Base-by-base conservation (phyloP, 2,797 vertebrate species). In the Bradypodion ventrale region DNA sequence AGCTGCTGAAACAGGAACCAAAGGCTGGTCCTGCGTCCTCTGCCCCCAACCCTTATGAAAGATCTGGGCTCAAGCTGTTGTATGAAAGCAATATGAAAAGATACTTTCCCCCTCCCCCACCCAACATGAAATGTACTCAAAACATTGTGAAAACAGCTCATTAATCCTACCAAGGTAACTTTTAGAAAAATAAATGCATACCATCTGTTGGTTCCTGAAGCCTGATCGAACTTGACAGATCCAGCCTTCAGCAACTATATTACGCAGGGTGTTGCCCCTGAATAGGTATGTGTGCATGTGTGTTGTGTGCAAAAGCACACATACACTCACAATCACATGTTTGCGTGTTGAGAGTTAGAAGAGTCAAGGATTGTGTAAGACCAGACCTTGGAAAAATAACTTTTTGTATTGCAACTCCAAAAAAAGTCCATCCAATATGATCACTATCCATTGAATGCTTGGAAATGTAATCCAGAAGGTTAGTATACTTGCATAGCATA, bases 151-250 rank as follows among this genome's bases (percentile, higher is more conserved):
- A 84, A 91, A 82, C 91, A 92, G 89, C 86, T 93, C 91, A 92
- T 94, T 96, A 94, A 91, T 95, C 87, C 91, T 92, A 92, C 94
- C 94, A 95, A 93, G 91, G 94, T 93, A 94, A 87, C 88, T 91
- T 96, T 85, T 46, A 75, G 35, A 66, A 32, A 78, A 78, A 70
- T 23, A 78, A 83, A 85, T 96, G 93, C 90, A 95, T 96, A 96
- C 93, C 96, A 95, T 94, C 93, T 96, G 95, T 52, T 25, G 79
- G 87, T 92, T 93, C 94, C 93, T 92, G 93, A 94, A 90, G 82
- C 88, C 89, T 91, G 93, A 95, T 89, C 89, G 92, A 93, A 93
- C 85, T 88, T 94, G 93, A 94, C 93, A 74, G 92, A 92, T 90
- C 86, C 88, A 94, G 46, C 92, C 86, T 93, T 83, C 78, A 84